Evolutionary conservation across 2,113 vertebrate genomes (phyloP).

Genomic region (Sakesphorus luctuosus): DNA sequence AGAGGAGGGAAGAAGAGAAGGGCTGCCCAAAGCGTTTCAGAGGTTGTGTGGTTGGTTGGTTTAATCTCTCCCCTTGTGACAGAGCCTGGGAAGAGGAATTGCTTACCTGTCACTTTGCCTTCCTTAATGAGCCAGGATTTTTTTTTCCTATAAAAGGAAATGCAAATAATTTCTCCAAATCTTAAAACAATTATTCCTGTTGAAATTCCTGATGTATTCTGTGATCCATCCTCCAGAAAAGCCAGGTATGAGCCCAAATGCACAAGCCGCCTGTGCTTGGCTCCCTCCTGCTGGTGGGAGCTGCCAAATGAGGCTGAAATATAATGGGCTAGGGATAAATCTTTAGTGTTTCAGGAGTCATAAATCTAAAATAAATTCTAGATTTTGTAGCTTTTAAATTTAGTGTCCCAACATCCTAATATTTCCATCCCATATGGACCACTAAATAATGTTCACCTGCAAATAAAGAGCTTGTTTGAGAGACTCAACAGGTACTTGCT

Average conservation of each 20-base stretch:
- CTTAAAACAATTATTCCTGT: not conserved
- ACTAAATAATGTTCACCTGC: too few relatives aligned
- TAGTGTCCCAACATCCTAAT: too few relatives aligned
- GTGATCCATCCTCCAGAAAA: not conserved
- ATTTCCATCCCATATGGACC: too few relatives aligned
- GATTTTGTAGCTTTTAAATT: too few relatives aligned
- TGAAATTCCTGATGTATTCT: not conserved
- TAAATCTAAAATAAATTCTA: too few relatives aligned
- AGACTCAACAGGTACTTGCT: too few relatives aligned
- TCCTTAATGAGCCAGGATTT: slow-evolving; percentile 28
- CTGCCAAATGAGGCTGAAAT: not conserved
- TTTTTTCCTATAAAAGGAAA: not conserved
- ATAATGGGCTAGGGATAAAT: too few relatives aligned
- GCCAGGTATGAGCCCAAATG: not conserved
- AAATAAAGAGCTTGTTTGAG: too few relatives aligned
- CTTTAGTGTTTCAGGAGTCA: too few relatives aligned
- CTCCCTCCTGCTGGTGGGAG: not conserved
- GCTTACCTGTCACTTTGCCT: slow-evolving; percentile 61
- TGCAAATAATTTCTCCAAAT: not conserved
- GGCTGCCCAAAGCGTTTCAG: slow-evolving; percentile 23
- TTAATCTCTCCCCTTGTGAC: slow-evolving; percentile 49
- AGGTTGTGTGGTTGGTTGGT: slow-evolving; percentile 29
- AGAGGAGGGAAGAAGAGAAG: not conserved
- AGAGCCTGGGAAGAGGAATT: slow-evolving; percentile 54
- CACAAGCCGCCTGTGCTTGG: not conserved